Conservation (phyloP, 2,113 vertebrate genomes). For the Dinomys branickii region DNA sequence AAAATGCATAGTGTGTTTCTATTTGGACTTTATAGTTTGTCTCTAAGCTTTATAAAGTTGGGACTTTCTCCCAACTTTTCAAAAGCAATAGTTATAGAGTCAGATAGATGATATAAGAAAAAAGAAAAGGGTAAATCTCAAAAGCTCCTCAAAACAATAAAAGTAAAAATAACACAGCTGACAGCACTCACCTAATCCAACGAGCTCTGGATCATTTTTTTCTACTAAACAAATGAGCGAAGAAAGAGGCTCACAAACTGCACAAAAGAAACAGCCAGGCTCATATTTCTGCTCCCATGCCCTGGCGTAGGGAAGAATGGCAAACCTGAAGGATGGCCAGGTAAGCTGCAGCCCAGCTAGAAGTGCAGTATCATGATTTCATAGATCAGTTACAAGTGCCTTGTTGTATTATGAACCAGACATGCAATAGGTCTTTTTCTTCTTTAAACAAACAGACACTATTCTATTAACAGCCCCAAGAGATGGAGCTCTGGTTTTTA, state of each 20-base stretch:
- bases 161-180: neutral
- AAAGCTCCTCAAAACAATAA: neutral
- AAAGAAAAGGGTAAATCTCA: neutral
- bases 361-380: slow-evolving; percentile 53
- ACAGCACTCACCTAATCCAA: neutral
- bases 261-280: neutral
- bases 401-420: slow-evolving; percentile 47
- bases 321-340: neutral
- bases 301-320: neutral
- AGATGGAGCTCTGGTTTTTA: slow-evolving; percentile 59
- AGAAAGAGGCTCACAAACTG: neutral
- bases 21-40: neutral
- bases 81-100: neutral
- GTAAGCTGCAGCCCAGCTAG: slow-evolving; percentile 40
- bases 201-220: neutral
- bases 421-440: slow-evolving; percentile 40
- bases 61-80: neutral
- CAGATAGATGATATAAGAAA: neutral
- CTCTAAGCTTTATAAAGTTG: no score
- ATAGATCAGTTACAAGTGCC: slow-evolving; percentile 65
- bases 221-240: neutral
- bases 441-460: slow-evolving; percentile 69
- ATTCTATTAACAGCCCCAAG: slow-evolving; percentile 65
- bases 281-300: slow-evolving; percentile 60
- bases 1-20: neutral